A percentile compares a stretch with the other conserved stretches of the same genome.
These are phyloP conservation scores for Paragorgia papillata DNA, from an alignment of 92 coral and sea anemone genomes.

Conservation along the genomic window DNA sequence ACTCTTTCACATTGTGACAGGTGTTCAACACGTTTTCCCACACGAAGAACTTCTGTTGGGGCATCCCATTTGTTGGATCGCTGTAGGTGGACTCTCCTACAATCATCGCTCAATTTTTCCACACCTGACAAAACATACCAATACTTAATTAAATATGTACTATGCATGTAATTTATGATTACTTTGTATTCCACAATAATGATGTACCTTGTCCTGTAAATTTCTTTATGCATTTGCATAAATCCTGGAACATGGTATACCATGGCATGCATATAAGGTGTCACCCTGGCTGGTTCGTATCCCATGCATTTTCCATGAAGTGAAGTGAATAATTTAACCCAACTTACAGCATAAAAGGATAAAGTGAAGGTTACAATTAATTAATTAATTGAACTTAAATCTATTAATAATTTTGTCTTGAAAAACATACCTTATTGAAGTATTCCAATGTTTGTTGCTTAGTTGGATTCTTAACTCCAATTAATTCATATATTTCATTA, in stretches of 20 bases:
- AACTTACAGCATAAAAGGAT: constrained; percentile 16
- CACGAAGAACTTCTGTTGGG: constrained; percentile 34
- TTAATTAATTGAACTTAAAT: neutral
- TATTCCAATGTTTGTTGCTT: constrained; percentile 20
- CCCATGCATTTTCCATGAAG: constrained; percentile 35
- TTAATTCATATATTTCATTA: constrained; percentile 16
- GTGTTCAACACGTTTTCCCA: constrained; percentile 25
- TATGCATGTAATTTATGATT: too few species aligned
- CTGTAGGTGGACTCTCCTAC: constrained; percentile 38
- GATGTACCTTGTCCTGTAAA: constrained; percentile 39
- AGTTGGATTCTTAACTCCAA: constrained; percentile 12
- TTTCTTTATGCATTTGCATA: constrained; percentile 44
- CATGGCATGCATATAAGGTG: constrained; percentile 56
- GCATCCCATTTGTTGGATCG: constrained; percentile 44
- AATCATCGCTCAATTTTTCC: constrained; percentile 44
- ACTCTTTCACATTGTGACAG: constrained; percentile 15
- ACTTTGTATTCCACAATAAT: neutral
- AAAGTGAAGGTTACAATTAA: neutral
- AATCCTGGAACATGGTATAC: constrained; percentile 48
- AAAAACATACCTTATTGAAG: constrained; percentile 36
- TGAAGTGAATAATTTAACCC: constrained; percentile 28
- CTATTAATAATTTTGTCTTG: neutral
- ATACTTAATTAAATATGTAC: too few species aligned
- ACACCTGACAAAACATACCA: too few species aligned
- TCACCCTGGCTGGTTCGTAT: constrained; percentile 20